Evolutionary conservation across 1,140 invertebrate species (phyloP).

Genomic region (Calephelis virginiensis): DNA sequence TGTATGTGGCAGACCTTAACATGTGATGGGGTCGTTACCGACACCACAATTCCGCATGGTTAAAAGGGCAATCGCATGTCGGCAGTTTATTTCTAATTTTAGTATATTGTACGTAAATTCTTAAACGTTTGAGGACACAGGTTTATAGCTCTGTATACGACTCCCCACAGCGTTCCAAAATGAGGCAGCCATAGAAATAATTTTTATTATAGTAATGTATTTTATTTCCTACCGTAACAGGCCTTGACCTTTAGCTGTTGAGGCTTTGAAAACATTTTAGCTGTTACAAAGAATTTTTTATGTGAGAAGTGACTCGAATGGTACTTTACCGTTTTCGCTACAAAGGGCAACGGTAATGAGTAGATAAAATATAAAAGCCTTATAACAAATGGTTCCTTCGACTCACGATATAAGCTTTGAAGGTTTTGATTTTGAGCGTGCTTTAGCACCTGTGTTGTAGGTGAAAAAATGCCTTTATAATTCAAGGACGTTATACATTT

Average conservation of each 20-base stretch:
- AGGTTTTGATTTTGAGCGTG: no score
- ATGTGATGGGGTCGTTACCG: no score
- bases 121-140: no score
- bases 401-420: no score
- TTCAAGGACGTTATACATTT: no score
- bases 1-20: no score
- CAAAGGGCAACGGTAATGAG: conserved; percentile 7
- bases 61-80: no score
- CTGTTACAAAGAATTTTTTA: conserved; percentile 9
- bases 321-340: conserved; percentile 1
- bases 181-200: neutral
- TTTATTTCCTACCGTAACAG: conserved; percentile 1
- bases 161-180: conserved; percentile 2
- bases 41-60: no score
- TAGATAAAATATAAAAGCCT: conserved; percentile 13
- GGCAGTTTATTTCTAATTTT: no score
- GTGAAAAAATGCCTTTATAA: no score
- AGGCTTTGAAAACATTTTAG: conserved; percentile 13
- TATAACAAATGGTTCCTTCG: conserved; percentile 6
- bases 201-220: conserved; percentile 6
- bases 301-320: conserved; percentile 1
- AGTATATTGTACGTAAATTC: no score
- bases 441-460: no score
- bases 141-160: neutral
- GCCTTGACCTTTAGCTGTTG: conserved; percentile 3